Evolutionary conservation across 2,797 vertebrate genomes (phyloP).

Genomic region (Spea hammondii): DNA sequence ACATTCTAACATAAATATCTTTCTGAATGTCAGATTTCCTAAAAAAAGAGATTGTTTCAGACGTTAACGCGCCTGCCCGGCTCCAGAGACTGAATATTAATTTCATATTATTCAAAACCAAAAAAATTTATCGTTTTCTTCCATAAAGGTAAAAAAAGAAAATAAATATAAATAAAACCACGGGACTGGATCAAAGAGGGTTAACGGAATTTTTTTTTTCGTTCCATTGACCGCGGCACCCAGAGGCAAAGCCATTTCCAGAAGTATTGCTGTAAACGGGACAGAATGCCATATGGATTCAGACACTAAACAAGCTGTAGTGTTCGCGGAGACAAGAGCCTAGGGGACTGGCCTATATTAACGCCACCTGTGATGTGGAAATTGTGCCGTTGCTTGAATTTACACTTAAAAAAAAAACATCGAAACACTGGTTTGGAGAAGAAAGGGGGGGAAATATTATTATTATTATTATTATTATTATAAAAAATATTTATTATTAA

Average conservation of each 20-base stretch:
- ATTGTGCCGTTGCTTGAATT: slow-evolving; percentile 62
- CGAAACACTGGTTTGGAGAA: slow-evolving; percentile 57
- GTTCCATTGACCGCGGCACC: slow-evolving; percentile 70
- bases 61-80: too few species aligned
- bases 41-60: too few species aligned
- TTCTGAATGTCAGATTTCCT: too few species aligned
- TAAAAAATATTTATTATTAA: too few species aligned
- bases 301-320: slow-evolving; percentile 86
- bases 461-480: too few species aligned
- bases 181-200: slow-evolving; percentile 56
- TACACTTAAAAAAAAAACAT: slow-evolving; percentile 63
- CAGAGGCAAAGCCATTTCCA: slow-evolving; percentile 65
- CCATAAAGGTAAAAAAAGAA: not conserved
- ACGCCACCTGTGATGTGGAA: slow-evolving; percentile 83
- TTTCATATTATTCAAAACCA: too few species aligned
- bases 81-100: too few species aligned
- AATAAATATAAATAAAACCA: slow-evolving; percentile 20
- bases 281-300: slow-evolving; percentile 87
- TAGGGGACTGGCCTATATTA: slow-evolving; percentile 88
- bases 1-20: too few species aligned
- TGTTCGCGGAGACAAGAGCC: slow-evolving; percentile 86
- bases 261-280: slow-evolving; percentile 75
- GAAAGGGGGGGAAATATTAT: too few species aligned
- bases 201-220: slow-evolving; percentile 63
- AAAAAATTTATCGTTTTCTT: too few species aligned